Conservation (phyloP, 2,797 vertebrate genomes). For the Eutrigla gurnardus region DNA sequence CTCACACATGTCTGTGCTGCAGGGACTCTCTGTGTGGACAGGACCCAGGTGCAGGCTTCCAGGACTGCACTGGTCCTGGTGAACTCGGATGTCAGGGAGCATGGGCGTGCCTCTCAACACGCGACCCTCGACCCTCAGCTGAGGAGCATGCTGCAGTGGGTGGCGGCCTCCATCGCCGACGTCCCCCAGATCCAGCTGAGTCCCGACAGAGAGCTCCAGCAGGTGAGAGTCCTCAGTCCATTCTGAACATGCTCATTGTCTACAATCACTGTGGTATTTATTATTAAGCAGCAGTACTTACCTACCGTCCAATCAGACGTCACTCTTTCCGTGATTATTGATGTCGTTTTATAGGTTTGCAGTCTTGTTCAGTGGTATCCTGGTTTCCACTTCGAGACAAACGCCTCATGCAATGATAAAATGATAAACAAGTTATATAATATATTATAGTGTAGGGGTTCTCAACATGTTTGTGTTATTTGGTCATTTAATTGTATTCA, state of each 20-base stretch:
- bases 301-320: neutral
- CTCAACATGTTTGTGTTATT: neutral
- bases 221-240: slow-evolving; percentile 80
- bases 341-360: slow-evolving; percentile 11
- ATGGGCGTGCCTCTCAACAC: slow-evolving; percentile 81
- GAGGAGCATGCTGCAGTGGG: slow-evolving; percentile 92
- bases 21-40: slow-evolving; percentile 83
- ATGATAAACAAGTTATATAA: neutral
- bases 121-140: slow-evolving; percentile 87
- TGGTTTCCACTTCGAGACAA: slow-evolving; percentile 38
- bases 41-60: slow-evolving; percentile 75
- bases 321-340: slow-evolving; percentile 23
- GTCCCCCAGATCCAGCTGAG: slow-evolving; percentile 87
- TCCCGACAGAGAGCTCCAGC: slow-evolving; percentile 87
- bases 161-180: slow-evolving; percentile 90
- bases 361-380: neutral
- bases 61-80: slow-evolving; percentile 82
- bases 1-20: slow-evolving; percentile 33
- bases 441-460: neutral
- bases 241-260: neutral
- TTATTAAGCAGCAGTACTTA: slow-evolving; percentile 10
- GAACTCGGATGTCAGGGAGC: slow-evolving; percentile 87
- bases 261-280: neutral
- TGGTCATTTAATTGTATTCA: neutral
- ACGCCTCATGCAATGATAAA: neutral